These are phyloP conservation scores for Hippocampus mohnikei DNA, from an alignment of 2,113 vertebrate genomes.

Conservation along the genomic window DNA sequence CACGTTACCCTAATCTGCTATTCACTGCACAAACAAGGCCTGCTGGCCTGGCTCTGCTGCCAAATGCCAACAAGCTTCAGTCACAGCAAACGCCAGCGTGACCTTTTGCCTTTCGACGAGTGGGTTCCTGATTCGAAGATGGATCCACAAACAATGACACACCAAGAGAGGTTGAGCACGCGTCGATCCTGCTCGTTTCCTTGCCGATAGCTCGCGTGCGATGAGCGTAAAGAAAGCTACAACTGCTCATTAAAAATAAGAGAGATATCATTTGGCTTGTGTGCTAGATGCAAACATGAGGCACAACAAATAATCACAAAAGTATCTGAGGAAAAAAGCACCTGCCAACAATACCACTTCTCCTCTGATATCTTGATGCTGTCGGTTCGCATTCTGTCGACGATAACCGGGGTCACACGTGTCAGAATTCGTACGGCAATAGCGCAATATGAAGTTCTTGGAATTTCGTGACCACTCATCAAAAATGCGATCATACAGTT, in stretches of 20 bases:
- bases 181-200: neutral
- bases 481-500: neutral
- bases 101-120: constrained; percentile 11
- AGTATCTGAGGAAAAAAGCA: constrained; percentile 33
- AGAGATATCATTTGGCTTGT: constrained; percentile 24
- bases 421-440: neutral
- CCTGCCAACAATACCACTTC: constrained; percentile 5
- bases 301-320: constrained; percentile 12
- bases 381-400: constrained; percentile 26
- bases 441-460: neutral
- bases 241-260: constrained; percentile 40
- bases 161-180: neutral
- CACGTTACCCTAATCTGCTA: constrained; percentile 47
- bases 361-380: constrained; percentile 16
- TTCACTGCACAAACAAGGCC: constrained; percentile 59
- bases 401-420: neutral
- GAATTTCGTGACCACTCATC: neutral
- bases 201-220: constrained; percentile 3
- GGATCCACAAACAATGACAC: constrained; percentile 18
- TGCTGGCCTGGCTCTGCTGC: constrained; percentile 48
- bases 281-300: constrained; percentile 28
- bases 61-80: constrained; percentile 43
- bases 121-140: constrained; percentile 4
- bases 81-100: constrained; percentile 26
- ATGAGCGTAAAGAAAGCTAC: constrained; percentile 19